Conservation (phyloP, 2,797 vertebrate genomes). For the Propithecus perrieri region DNA sequence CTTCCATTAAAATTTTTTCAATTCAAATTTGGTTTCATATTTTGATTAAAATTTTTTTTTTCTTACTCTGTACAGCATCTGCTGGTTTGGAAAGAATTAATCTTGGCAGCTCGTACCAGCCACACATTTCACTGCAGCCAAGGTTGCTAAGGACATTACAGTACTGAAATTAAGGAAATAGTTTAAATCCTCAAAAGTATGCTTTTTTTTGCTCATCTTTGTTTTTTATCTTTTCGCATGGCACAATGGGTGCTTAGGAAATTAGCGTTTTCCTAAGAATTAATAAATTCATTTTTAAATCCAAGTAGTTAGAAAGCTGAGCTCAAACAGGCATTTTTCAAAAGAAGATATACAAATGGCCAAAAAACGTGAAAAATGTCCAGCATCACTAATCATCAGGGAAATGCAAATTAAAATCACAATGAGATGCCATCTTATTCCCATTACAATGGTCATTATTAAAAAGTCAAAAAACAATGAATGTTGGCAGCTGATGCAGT, state of each 20-base stretch:
- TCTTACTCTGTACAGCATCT: neutral
- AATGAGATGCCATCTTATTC: too few relatives aligned
- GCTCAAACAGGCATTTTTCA: too few relatives aligned
- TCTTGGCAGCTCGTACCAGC: neutral
- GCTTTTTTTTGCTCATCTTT: neutral
- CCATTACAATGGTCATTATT: too few relatives aligned
- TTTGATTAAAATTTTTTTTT: conserved; percentile 32
- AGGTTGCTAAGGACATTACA: neutral
- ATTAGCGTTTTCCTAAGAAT: conserved; percentile 49
- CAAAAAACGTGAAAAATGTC: too few relatives aligned
- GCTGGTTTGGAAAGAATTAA: conserved; percentile 43
- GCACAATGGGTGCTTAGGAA: neutral
- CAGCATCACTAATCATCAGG: too few relatives aligned
- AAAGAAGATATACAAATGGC: too few relatives aligned
- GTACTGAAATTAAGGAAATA: conserved; percentile 26
- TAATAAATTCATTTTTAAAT: conserved; percentile 48
- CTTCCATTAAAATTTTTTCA: conserved; percentile 21
- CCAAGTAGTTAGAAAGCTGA: neutral
- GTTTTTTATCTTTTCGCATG: neutral
- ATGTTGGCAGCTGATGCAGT: too few relatives aligned
- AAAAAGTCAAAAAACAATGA: too few relatives aligned
- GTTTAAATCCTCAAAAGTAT: neutral
- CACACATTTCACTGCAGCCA: neutral
- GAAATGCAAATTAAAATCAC: too few relatives aligned
- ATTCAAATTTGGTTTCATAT: conserved; percentile 47